These are phyloP conservation scores for Tachina lurida DNA, from an alignment of 2,888 invertebrate genomes.

Conservation along the genomic window DNA sequence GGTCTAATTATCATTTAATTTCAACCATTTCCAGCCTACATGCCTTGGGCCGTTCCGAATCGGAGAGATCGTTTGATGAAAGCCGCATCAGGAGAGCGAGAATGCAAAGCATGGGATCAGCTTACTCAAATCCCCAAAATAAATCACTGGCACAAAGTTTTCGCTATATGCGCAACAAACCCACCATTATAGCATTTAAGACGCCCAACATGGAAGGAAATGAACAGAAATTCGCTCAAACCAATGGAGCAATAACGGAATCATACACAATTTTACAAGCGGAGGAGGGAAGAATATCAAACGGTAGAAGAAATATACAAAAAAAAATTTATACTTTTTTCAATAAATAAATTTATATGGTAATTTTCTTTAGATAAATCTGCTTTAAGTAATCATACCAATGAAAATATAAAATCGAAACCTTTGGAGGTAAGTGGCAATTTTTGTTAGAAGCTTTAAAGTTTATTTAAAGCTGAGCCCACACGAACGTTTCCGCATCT, in stretches of 20 bases:
- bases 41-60: conserved; percentile 87
- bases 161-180: conserved; percentile 94
- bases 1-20: neutral
- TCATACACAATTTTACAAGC: conserved; percentile 83
- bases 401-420: conserved; percentile 49
- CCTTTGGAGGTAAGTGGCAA: conserved; percentile 65
- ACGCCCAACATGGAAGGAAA: conserved; percentile 90
- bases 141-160: conserved; percentile 92
- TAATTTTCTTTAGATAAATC: conserved; percentile 53
- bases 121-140: conserved; percentile 90
- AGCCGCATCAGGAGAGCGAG: conserved; percentile 86
- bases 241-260: conserved; percentile 75
- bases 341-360: neutral
- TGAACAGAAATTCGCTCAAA: conserved; percentile 85
- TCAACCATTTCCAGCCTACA: conserved; percentile 72
- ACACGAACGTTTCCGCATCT: too few relatives aligned
- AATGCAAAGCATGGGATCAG: conserved; percentile 86
- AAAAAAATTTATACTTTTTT: neutral
- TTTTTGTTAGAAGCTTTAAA: neutral
- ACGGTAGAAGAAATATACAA: conserved; percentile 72
- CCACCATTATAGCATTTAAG: conserved; percentile 93
- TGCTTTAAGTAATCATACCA: neutral
- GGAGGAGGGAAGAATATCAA: conserved; percentile 86
- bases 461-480: neutral
- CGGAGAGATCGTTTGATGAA: conserved; percentile 90